These are phyloP conservation scores for Galaxias olidus DNA, from an alignment of 2,797 vertebrate species.

Conservation along the genomic window DNA sequence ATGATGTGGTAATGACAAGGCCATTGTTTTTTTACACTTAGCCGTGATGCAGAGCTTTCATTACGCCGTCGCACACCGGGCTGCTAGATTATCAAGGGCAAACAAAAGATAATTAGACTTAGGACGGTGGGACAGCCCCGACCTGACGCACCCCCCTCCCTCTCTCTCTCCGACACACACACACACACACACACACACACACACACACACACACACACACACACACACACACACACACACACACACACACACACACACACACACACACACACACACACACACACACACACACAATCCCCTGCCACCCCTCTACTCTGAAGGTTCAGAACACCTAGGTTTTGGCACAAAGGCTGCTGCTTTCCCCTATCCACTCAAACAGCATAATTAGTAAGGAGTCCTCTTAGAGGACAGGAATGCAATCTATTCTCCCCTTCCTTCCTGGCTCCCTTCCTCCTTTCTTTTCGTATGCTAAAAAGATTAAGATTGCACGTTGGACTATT, in stretches of 20 bases:
- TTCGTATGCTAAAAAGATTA: not conserved
- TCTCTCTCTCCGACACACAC: not conserved
- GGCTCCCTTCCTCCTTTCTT: not conserved
- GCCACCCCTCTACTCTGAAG: constrained; percentile 73
- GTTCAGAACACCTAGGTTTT: constrained; percentile 75
- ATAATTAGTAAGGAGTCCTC: constrained; percentile 69
- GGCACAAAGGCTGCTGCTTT: constrained; percentile 64
- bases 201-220: constrained; percentile 33
- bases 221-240: constrained; percentile 61
- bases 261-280: constrained; percentile 45
- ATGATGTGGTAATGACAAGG: constrained; percentile 96
- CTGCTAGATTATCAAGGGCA: constrained; percentile 93
- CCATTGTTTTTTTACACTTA: constrained; percentile 90
- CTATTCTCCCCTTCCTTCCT: constrained; percentile 36
- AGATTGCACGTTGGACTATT: not conserved
- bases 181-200: not conserved
- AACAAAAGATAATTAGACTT: constrained; percentile 99
- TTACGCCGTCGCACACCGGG: constrained; percentile 83
- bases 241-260: not conserved
- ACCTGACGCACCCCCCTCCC: constrained; percentile 34
- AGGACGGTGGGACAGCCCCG: constrained; percentile 68
- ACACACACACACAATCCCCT: constrained; percentile 65
- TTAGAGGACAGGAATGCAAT: constrained; percentile 57
- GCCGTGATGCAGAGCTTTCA: constrained; percentile 91
- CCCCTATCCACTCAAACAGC: constrained; percentile 63